phyloP scores from a whole-genome alignment of 2,113 vertebrate genomes.

The Typhlomys cinereus region DNA sequence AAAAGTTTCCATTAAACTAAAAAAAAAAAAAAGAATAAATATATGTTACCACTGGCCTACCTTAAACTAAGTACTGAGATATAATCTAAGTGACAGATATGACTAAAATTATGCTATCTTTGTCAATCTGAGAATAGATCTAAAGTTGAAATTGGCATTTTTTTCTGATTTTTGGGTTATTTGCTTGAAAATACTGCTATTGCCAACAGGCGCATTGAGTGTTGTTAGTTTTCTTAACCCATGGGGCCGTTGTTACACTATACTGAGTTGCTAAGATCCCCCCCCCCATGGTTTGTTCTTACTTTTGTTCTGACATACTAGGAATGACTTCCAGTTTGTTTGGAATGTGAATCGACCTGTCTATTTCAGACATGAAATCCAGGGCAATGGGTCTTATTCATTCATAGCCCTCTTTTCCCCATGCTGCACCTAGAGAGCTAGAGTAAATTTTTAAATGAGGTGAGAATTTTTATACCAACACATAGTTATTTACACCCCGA shows the following conservation, averaged over 20 bases:
- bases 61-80: constrained; percentile 26
- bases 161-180: constrained; percentile 14
- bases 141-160: background rate
- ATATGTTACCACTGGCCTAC: background rate
- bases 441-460: background rate
- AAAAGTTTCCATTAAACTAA: background rate
- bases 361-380: background rate
- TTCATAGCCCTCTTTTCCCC: background rate
- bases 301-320: constrained; percentile 51
- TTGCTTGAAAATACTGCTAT: constrained; percentile 47
- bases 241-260: constrained; percentile 10
- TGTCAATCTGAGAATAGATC: background rate
- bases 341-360: background rate
- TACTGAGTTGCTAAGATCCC: constrained; percentile 36
- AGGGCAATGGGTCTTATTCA: background rate
- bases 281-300: background rate
- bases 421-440: background rate
- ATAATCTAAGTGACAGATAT: background rate
- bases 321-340: constrained; percentile 44
- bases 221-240: constrained; percentile 33
- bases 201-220: background rate
- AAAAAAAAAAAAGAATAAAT: background rate
- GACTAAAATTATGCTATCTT: background rate
- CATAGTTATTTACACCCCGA: background rate
- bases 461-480: constrained; percentile 7